phyloP scores from a whole-genome alignment of 2,113 vertebrate genomes.

The Globicephala melas region DNA sequence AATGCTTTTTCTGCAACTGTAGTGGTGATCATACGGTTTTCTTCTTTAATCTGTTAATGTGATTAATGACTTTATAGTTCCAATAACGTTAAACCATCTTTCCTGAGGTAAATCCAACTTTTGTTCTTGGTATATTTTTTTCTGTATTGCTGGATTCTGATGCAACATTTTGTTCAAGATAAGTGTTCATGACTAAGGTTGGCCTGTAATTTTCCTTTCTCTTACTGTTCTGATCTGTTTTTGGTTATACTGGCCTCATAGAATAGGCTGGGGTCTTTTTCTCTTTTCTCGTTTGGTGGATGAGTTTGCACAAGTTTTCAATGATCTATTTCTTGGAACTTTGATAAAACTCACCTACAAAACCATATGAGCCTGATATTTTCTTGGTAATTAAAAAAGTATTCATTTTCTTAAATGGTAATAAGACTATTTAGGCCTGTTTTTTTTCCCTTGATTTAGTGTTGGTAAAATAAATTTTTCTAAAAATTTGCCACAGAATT shows the following conservation, averaged over 20 bases:
- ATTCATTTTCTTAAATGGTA: neutral
- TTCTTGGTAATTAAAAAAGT: neutral
- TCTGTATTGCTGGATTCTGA: neutral
- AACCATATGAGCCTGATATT: neutral
- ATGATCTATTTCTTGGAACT: neutral
- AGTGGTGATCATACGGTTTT: neutral
- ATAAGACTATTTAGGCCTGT: neutral
- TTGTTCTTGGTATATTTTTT: neutral
- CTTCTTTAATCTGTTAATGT: neutral
- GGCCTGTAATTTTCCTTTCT: neutral
- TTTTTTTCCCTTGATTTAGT: neutral
- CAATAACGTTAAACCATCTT: neutral
- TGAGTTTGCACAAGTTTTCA: neutral
- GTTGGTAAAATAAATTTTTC: constrained; percentile 23
- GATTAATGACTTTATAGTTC: neutral
- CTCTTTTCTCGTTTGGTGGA: neutral
- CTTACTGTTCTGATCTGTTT: neutral
- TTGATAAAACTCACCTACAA: neutral
- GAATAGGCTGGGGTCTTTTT: neutral
- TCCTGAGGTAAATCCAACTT: neutral
- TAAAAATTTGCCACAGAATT: neutral
- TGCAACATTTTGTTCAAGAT: constrained; percentile 2
- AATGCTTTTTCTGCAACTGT: neutral
- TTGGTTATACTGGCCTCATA: neutral
- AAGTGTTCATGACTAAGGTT: neutral